Percentiles rank a stretch among this genome's conserved stretches.
Evolutionary conservation across 2,113 vertebrate species (phyloP).

Genomic region (Sakesphorus luctuosus): DNA sequence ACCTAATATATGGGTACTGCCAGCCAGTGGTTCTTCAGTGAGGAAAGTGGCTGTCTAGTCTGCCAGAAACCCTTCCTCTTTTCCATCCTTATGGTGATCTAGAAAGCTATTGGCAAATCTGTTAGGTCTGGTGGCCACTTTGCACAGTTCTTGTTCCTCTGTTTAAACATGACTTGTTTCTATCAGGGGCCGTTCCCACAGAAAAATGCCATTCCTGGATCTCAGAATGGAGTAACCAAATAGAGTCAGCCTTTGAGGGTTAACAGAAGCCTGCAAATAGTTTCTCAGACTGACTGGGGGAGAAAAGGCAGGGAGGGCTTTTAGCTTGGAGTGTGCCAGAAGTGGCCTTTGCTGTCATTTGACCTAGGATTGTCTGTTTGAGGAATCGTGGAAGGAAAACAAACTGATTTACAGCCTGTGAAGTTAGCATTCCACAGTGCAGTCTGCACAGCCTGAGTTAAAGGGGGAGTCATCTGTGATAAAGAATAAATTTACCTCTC

Average conservation of each 20-base stretch:
- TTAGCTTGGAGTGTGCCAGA: background rate
- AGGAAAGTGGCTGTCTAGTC: background rate
- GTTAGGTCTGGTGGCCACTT: background rate
- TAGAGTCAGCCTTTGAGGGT: background rate
- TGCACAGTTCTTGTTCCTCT: background rate
- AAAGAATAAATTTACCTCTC: background rate
- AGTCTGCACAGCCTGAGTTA: background rate
- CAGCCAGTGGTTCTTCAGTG: background rate
- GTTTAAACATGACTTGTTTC: background rate
- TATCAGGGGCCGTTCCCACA: background rate
- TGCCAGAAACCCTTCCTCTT: background rate
- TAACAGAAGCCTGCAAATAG: background rate
- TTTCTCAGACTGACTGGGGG: background rate
- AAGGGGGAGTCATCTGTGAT: background rate
- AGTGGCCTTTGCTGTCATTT: background rate
- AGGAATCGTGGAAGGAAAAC: slow-evolving; percentile 12
- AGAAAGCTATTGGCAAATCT: background rate
- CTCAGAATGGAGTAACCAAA: background rate
- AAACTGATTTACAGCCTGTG: slow-evolving; percentile 14
- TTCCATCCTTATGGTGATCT: background rate
- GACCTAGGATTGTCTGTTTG: background rate
- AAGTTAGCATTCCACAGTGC: background rate
- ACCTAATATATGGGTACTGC: background rate
- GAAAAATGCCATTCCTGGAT: background rate
- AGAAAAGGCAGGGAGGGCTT: background rate